phyloP scores from a whole-genome alignment of 2,888 invertebrate species.

The Punctoribates punctum region DNA sequence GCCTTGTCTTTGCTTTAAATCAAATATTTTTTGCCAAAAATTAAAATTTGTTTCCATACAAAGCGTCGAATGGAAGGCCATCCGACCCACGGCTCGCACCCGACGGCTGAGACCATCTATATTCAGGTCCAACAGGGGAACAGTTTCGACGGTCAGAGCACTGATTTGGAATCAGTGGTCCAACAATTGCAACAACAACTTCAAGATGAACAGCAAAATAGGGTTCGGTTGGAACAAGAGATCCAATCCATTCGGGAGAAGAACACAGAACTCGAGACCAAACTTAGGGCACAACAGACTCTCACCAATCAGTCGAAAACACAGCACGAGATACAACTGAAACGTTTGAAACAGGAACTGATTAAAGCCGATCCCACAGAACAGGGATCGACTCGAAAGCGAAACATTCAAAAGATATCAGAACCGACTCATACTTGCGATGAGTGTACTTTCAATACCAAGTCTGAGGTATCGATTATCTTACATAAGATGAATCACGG shows the following conservation, averaged over 20 bases:
- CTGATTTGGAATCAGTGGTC: neutral
- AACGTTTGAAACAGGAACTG: neutral
- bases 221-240: conserved; percentile 16
- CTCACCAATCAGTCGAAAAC: neutral
- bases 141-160: neutral
- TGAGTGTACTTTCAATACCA: conserved; percentile 16
- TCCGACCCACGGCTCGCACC: conserved; percentile 1
- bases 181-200: conserved; percentile 25
- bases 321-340: neutral
- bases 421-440: neutral
- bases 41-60: neutral
- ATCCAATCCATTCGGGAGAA: neutral
- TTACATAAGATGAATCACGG: conserved; percentile 38
- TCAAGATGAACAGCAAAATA: conserved; percentile 8
- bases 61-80: conserved; percentile 19
- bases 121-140: conserved; percentile 6
- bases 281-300: neutral
- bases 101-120: conserved; percentile 4
- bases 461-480: conserved; percentile 37
- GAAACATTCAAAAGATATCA: neutral
- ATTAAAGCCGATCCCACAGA: neutral
- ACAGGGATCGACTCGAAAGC: conserved; percentile 4
- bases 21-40: neutral
- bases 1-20: neutral
- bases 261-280: conserved; percentile 10